phyloP scores from a whole-genome alignment of 2,797 vertebrate species.

The Toxotes lorentzi region DNA sequence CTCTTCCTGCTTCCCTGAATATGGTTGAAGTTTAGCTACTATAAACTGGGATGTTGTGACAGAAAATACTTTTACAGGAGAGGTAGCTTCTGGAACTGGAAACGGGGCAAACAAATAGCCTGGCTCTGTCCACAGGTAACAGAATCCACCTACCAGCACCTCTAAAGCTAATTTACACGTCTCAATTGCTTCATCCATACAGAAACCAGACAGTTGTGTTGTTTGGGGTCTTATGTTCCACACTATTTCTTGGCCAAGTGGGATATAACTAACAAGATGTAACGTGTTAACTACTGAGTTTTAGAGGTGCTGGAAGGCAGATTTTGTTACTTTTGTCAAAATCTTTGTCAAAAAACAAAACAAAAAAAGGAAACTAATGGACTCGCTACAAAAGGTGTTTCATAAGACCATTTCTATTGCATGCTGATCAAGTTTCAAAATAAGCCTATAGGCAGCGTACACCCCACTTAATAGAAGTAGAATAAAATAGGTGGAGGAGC shows the following conservation, averaged over 20 bases:
- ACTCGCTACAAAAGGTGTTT: slow-evolving; percentile 40
- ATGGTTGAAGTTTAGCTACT: not conserved
- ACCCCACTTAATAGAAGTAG: slow-evolving; percentile 14
- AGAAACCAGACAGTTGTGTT: too few species aligned
- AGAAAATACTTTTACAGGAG: not conserved
- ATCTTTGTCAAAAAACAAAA: not conserved
- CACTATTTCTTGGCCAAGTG: too few species aligned
- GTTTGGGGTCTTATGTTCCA: too few species aligned
- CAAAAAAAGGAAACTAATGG: slow-evolving; percentile 1
- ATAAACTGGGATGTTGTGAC: not conserved
- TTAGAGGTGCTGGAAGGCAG: too few species aligned
- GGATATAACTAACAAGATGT: too few species aligned
- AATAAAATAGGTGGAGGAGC: slow-evolving; percentile 49
- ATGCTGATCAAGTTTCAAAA: slow-evolving; percentile 56
- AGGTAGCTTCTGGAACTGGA: not conserved
- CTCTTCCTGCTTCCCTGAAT: not conserved
- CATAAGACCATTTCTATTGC: slow-evolving; percentile 33
- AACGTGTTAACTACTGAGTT: too few species aligned
- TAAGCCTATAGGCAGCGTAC: slow-evolving; percentile 18
- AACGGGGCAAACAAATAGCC: not conserved
- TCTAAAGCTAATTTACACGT: not conserved
- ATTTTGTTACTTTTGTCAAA: too few species aligned
- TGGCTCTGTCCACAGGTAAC: too few species aligned
- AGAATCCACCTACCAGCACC: not conserved
- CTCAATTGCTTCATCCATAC: too few species aligned